Evolutionary conservation across 2,113 vertebrate genomes (phyloP).

Genomic region (Trematocara nigrifrons): DNA sequence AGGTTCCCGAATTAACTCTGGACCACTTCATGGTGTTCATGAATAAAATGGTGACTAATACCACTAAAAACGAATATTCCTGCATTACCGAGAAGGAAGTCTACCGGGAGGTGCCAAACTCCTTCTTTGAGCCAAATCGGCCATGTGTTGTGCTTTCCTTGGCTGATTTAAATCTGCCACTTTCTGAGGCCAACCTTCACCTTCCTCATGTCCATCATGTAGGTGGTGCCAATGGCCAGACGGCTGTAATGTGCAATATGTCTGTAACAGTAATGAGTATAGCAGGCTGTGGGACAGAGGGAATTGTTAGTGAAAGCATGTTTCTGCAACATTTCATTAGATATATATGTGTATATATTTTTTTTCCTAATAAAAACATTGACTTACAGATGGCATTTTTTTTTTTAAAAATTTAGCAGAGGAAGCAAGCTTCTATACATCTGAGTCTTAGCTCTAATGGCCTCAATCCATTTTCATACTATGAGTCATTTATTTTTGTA

Average conservation of each 20-base stretch:
- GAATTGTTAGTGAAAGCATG: neutral
- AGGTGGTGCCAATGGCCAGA: slow-evolving; percentile 8
- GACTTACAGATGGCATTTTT: neutral
- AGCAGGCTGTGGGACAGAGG: neutral
- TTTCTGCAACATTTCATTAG: neutral
- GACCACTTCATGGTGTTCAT: neutral
- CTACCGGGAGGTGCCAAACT: slow-evolving; percentile 10
- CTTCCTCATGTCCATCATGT: slow-evolving; percentile 1
- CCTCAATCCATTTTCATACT: neutral
- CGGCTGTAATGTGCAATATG: neutral
- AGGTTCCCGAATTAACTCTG: neutral
- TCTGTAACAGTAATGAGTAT: neutral
- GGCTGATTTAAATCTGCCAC: slow-evolving; percentile 22
- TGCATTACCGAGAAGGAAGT: neutral
- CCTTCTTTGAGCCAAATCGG: slow-evolving; percentile 20
- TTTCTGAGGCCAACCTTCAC: slow-evolving; percentile 33
- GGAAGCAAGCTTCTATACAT: neutral
- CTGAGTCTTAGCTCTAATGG: neutral
- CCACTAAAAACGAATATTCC: neutral
- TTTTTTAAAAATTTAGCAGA: too few species aligned
- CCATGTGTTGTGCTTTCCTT: slow-evolving; percentile 45
- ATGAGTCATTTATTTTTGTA: neutral
- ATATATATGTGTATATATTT: neutral
- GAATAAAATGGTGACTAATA: neutral
- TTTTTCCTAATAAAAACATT: neutral